Evolutionary conservation across 2,888 invertebrate genomes (phyloP), one percentile per base, ranked within the genome.

Genomic region (Acheta domesticus): DNA sequence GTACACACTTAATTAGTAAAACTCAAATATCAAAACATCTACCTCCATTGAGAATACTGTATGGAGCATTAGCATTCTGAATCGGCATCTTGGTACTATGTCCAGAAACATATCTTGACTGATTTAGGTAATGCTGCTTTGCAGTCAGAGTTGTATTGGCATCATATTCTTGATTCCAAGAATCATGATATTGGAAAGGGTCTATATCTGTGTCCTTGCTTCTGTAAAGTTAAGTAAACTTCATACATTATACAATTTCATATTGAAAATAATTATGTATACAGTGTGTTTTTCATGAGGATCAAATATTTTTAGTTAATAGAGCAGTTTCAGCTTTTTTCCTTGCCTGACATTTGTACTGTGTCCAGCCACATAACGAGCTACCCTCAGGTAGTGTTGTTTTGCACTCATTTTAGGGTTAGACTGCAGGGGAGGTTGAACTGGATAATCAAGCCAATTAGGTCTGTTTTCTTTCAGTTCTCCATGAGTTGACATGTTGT

Each of bases 331-430:
- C 36, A 36, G 36, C 5, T 36, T 36, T 36, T 36, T 36, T 36
- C 36, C n/a, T 62, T 62, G n/a, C 62, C 62, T 62, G 62, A 79
- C 84, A 84, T 84, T 87, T 82, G 87, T 88, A 84, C 86, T 87
- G 85, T 89, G 88, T 81, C 94, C 95, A 81, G 94, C 93, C 83
- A 94, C 91, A 87, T 95, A 95, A 84, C 95, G 90, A 83, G 94
- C 91, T 82, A 94, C 92, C 83, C 92, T 91, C 82, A 95, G 87
- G 87, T 95, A 95, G 82, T 93, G 92, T 84, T 93, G 93, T 83
- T 94, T 94, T 4, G 92, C 92, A 80, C 89, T 88, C 74, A 85
- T 80, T 81, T 85, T 85, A 78, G 84, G 83, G 78, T 77, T 79
- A 16, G 16, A 16, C 5, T 21, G 36, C 62, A n/a, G 16, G 20